A percentile compares a stretch with the other conserved stretches of the same genome.
These are phyloP conservation scores for Popillia japonica DNA, from an alignment of 1,140 invertebrate species.

Conservation along the genomic window DNA sequence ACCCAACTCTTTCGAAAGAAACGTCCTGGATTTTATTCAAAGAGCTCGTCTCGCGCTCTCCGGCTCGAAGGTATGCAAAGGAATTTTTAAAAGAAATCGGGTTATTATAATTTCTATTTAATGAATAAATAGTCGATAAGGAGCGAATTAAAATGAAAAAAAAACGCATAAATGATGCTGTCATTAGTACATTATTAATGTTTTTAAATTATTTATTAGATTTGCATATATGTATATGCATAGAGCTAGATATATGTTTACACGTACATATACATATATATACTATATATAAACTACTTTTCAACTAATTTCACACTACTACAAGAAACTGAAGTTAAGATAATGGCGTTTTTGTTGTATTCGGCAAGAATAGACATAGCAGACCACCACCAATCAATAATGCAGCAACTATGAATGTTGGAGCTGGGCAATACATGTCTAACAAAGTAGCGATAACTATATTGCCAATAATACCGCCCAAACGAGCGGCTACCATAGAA, in stretches of 20 bases:
- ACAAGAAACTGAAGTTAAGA: conserved; percentile 6
- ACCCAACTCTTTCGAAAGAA: neutral
- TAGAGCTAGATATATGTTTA: no score
- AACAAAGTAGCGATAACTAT: conserved; percentile 84
- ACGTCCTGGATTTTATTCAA: neutral
- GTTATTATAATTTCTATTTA: neutral
- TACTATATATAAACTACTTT: neutral
- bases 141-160: neutral
- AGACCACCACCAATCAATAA: conserved; percentile 83
- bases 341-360: conserved; percentile 83
- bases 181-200: neutral
- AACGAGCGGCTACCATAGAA: conserved; percentile 84
- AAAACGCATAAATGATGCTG: neutral
- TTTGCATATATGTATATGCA: no score
- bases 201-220: no score
- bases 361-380: conserved; percentile 84
- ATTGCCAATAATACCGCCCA: conserved; percentile 87
- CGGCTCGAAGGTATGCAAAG: neutral
- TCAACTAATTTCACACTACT: neutral
- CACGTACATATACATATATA: no score
- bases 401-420: conserved; percentile 84
- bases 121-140: neutral
- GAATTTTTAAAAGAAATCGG: conserved; percentile 3
- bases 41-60: no score
- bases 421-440: conserved; percentile 83